phyloP scores from a whole-genome alignment of 35 echinoderm and acorn worm genomes.

The Amphiura filiformis region DNA sequence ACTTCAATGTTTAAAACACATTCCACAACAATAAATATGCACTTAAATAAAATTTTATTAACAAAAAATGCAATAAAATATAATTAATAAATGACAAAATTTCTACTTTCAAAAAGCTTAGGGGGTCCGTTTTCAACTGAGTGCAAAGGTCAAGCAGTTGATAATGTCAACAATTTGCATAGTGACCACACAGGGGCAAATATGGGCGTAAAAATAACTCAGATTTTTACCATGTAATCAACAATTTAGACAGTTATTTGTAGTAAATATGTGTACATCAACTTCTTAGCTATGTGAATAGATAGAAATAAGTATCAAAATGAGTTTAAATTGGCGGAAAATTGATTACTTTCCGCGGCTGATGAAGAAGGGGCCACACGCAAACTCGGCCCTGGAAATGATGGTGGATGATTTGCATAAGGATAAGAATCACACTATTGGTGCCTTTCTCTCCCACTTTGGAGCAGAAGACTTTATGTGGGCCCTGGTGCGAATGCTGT shows the following conservation, averaged over 20 bases:
- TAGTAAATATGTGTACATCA: background rate
- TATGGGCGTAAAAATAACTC: background rate
- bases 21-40: too few relatives aligned
- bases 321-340: constrained; percentile 84
- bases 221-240: background rate
- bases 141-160: background rate
- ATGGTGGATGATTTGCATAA: constrained; percentile 93
- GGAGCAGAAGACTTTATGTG: constrained; percentile 94
- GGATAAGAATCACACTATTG: constrained; percentile 82
- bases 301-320: constrained; percentile 4
- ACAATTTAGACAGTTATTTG: background rate
- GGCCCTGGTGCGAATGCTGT: constrained; percentile 73
- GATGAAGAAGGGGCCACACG: constrained; percentile 39
- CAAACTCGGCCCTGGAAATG: constrained; percentile 71
- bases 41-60: too few relatives aligned
- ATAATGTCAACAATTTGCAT: constrained; percentile 15
- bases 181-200: background rate
- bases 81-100: too few relatives aligned
- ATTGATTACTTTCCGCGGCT: constrained; percentile 79
- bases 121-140: background rate
- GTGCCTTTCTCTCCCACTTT: constrained; percentile 76
- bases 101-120: too few relatives aligned
- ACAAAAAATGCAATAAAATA: too few relatives aligned
- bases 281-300: constrained; percentile 21
- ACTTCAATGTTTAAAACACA: too few relatives aligned